A percentile compares a stretch with the other conserved stretches of the same genome.
These are phyloP conservation scores for Linnaemya vulpina DNA, from an alignment of 2,888 invertebrate species.

Conservation along the genomic window DNA sequence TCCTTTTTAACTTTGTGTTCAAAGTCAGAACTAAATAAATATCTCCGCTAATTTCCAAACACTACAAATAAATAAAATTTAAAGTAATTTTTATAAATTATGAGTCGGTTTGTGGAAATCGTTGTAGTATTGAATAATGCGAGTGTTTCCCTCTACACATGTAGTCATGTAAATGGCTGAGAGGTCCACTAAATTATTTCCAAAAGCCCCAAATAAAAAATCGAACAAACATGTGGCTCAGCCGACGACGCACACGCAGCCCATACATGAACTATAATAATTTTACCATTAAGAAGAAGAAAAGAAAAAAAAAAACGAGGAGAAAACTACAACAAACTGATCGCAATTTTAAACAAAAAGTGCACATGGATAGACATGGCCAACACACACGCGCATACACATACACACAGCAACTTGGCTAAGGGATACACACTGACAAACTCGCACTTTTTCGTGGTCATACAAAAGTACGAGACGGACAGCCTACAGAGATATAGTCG, in stretches of 20 bases:
- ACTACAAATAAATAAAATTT: constrained; percentile 45
- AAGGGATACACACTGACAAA: constrained; percentile 15
- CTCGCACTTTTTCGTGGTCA: not conserved
- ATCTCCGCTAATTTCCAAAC: constrained; percentile 25
- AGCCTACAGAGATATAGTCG: constrained; percentile 71
- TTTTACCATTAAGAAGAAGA: constrained; percentile 3
- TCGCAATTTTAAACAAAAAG: constrained; percentile 57
- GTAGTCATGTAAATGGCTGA: constrained; percentile 67
- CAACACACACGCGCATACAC: not conserved
- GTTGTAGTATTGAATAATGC: constrained; percentile 67
- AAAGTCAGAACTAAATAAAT: not conserved
- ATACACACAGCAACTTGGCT: constrained; percentile 7
- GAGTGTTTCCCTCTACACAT: constrained; percentile 63
- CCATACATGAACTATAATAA: constrained; percentile 23
- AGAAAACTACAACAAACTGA: constrained; percentile 41
- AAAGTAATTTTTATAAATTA: constrained; percentile 67
- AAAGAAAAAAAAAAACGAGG: not conserved
- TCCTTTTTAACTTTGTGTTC: not conserved
- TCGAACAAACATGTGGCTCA: constrained; percentile 34
- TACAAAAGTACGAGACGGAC: constrained; percentile 51
- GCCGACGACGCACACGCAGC: constrained; percentile 44
- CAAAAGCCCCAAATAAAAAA: constrained; percentile 32
- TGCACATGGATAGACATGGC: constrained; percentile 56
- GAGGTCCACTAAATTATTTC: constrained; percentile 67
- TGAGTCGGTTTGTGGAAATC: constrained; percentile 47